Evolutionary conservation across 2,113 vertebrate species (phyloP).

Genomic region (Colistium nudipinnis): DNA sequence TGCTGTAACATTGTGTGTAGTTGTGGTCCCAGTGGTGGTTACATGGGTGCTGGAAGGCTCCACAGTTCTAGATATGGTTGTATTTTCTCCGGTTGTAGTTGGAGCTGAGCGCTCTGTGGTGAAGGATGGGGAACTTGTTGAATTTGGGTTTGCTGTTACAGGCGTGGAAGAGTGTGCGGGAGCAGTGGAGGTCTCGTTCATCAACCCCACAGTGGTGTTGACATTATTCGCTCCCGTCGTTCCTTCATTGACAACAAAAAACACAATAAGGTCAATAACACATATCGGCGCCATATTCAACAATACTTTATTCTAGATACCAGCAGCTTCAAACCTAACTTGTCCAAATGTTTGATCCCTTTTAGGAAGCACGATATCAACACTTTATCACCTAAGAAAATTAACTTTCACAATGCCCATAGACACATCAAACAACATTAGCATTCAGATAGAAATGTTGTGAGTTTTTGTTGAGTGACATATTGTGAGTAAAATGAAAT

Average conservation of each 20-base stretch:
- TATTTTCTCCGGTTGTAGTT: not conserved
- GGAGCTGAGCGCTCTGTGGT: not conserved
- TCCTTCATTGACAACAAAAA: constrained; percentile 41
- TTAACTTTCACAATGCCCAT: too few species aligned
- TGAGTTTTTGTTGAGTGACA: too few species aligned
- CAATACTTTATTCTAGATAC: too few species aligned
- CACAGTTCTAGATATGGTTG: not conserved
- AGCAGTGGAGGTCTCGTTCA: not conserved
- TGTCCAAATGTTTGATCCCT: too few species aligned
- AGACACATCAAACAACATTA: too few species aligned
- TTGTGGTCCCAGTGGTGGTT: not conserved
- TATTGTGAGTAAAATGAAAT: too few species aligned
- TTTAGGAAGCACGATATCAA: too few species aligned
- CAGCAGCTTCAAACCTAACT: not conserved
- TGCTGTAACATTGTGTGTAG: not conserved
- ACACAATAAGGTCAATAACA: not conserved
- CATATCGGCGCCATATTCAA: too few species aligned
- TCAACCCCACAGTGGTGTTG: not conserved
- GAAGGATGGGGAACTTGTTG: not conserved
- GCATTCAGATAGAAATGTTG: too few species aligned
- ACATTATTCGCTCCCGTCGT: not conserved
- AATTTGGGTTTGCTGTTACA: not conserved
- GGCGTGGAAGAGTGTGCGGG: not conserved
- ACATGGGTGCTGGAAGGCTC: not conserved
- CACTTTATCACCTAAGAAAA: not conserved